These are phyloP conservation scores for Herpetotheres cachinnans DNA, from an alignment of 2,113 vertebrate species.

Conservation along the genomic window DNA sequence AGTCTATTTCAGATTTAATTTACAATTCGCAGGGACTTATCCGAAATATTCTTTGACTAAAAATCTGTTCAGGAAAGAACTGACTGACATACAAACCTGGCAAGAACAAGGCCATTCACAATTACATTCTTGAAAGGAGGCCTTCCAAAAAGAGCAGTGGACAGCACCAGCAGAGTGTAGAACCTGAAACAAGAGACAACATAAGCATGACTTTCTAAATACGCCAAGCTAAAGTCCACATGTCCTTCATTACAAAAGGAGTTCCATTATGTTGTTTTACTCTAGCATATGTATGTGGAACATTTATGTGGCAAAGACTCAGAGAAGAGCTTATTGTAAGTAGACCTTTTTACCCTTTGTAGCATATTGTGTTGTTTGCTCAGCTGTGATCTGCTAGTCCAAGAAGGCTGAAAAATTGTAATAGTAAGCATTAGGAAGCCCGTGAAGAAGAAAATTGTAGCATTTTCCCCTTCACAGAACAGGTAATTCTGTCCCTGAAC, in stretches of 20 bases:
- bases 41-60: background rate
- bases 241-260: background rate
- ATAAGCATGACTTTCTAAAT: background rate
- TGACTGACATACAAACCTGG: constrained; percentile 78
- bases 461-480: background rate
- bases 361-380: background rate
- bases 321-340: background rate
- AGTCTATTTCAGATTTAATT: background rate
- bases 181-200: constrained; percentile 78
- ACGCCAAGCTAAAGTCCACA: background rate
- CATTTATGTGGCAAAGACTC: background rate
- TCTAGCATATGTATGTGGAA: background rate
- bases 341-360: background rate
- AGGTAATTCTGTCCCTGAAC: background rate
- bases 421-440: background rate
- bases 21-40: background rate
- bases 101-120: constrained; percentile 92
- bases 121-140: constrained; percentile 98
- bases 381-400: background rate
- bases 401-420: background rate
- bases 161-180: constrained; percentile 93
- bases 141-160: constrained; percentile 93
- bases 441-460: background rate
- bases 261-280: background rate
- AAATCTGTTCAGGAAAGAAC: background rate